phyloP scores from a whole-genome alignment of 2,888 invertebrate species.

The Muschampia staudingeri region DNA sequence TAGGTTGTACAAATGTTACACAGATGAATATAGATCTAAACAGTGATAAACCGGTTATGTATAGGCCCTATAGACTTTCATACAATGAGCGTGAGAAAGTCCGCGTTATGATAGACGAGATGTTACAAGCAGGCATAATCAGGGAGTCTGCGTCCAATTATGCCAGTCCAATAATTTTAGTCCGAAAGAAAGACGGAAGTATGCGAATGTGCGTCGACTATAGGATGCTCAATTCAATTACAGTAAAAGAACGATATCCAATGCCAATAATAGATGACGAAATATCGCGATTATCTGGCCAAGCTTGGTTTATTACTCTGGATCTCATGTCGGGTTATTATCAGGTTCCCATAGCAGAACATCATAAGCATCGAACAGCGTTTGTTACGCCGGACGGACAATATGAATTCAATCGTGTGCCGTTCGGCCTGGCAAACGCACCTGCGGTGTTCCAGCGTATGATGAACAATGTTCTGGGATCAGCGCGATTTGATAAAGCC shows the following conservation, averaged over 20 bases:
- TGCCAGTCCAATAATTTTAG: background rate
- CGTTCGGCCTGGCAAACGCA: conserved; percentile 9
- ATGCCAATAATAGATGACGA: background rate
- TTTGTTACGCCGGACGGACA: conserved; percentile 17
- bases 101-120: background rate
- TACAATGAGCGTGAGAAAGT: background rate
- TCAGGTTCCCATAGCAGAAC: background rate
- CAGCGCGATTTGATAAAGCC: background rate
- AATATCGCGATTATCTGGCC: background rate
- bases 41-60: background rate
- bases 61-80: background rate
- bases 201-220: background rate
- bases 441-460: conserved; percentile 6
- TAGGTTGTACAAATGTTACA: conserved; percentile 7
- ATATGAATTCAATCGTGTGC: conserved; percentile 1
- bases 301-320: background rate
- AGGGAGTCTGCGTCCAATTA: background rate
- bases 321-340: background rate
- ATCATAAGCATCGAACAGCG: background rate
- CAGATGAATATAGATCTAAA: background rate
- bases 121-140: background rate
- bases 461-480: background rate
- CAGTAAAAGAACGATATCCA: background rate
- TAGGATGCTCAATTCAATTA: background rate
- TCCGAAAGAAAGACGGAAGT: background rate